Percentiles rank a stretch among this genome's conserved stretches.
phyloP scores from a whole-genome alignment of 2,888 invertebrate genomes.

The Druceiella hillmani region DNA sequence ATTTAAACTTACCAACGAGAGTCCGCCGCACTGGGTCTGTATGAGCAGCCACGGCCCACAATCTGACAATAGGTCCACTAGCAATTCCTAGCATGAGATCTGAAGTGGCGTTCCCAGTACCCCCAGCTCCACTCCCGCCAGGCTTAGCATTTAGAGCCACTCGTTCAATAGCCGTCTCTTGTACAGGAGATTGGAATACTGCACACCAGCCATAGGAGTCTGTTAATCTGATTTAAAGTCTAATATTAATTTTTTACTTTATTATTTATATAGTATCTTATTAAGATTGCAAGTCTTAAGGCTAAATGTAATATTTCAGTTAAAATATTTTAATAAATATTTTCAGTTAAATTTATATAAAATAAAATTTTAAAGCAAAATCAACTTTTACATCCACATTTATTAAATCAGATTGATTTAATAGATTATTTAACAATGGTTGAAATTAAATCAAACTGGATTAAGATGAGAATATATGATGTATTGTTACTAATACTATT shows the following conservation, averaged over 20 bases:
- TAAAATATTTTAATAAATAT: too few species aligned
- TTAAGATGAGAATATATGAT: too few species aligned
- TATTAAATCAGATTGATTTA: too few species aligned
- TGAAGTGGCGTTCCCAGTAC: slow-evolving; percentile 36
- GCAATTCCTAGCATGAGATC: slow-evolving; percentile 49
- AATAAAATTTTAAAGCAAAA: too few species aligned
- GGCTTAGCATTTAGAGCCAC: slow-evolving; percentile 81
- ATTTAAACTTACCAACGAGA: slow-evolving; percentile 38
- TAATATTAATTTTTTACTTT: too few species aligned
- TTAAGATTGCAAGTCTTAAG: slow-evolving; percentile 8
- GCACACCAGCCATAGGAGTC: slow-evolving; percentile 97
- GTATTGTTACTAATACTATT: too few species aligned
- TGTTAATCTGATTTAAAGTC: slow-evolving; percentile 76
- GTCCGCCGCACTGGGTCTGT: slow-evolving; percentile 47
- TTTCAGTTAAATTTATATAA: too few species aligned
- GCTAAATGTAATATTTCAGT: too few species aligned
- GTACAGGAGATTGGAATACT: slow-evolving; percentile 88
- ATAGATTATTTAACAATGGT: too few species aligned
- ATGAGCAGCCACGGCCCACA: slow-evolving; percentile 49
- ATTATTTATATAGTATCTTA: slow-evolving; percentile 3
- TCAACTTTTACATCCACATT: too few species aligned
- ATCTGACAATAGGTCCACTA: slow-evolving; percentile 41
- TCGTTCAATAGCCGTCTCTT: slow-evolving; percentile 84
- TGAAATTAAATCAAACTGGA: too few species aligned
- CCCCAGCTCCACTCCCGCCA: slow-evolving; percentile 34